Evolutionary conservation across 2,113 vertebrate genomes (phyloP).

Genomic region (Ammodytes dubius): DNA sequence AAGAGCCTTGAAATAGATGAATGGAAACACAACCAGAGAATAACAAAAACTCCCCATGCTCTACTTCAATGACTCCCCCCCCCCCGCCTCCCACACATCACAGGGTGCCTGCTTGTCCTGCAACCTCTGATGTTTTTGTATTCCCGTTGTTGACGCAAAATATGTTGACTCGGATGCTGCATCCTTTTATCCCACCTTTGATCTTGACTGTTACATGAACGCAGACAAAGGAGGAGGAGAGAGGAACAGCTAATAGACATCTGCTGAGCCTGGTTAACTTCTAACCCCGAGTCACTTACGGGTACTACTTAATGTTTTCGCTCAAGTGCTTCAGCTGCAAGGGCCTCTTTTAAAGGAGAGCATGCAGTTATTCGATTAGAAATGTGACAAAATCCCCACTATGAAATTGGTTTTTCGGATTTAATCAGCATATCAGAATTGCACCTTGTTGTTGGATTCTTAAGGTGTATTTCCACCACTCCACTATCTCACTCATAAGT

Average conservation of each 20-base stretch:
- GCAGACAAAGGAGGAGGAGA: conserved; percentile 53
- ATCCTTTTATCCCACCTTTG: conserved; percentile 75
- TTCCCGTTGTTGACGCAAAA: conserved; percentile 65
- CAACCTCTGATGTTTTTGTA: conserved; percentile 74
- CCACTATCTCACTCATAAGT: conserved; percentile 2
- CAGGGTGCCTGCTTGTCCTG: conserved; percentile 65
- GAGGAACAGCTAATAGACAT: conserved; percentile 66
- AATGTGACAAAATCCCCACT: conserved; percentile 67
- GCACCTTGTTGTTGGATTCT: conserved; percentile 51
- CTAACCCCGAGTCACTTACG: conserved; percentile 55
- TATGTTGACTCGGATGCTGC: conserved; percentile 74
- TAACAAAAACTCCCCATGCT: conserved; percentile 48
- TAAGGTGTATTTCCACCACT: conserved; percentile 25
- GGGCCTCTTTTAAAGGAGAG: conserved; percentile 53
- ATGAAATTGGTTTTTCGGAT: conserved; percentile 76
- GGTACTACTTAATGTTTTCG: conserved; percentile 53
- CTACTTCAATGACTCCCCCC: conserved; percentile 64
- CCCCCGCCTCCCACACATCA: conserved; percentile 71
- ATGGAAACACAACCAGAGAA: conserved; percentile 59
- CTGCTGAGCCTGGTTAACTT: conserved; percentile 72
- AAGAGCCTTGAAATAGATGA: conserved; percentile 65
- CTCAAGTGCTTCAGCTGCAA: conserved; percentile 47
- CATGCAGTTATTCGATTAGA: conserved; percentile 68
- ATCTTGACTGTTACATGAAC: conserved; percentile 72
- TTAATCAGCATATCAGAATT: conserved; percentile 64